Conservation (phyloP, 2,888 invertebrate genomes). For the Leucozona laternaria region DNA sequence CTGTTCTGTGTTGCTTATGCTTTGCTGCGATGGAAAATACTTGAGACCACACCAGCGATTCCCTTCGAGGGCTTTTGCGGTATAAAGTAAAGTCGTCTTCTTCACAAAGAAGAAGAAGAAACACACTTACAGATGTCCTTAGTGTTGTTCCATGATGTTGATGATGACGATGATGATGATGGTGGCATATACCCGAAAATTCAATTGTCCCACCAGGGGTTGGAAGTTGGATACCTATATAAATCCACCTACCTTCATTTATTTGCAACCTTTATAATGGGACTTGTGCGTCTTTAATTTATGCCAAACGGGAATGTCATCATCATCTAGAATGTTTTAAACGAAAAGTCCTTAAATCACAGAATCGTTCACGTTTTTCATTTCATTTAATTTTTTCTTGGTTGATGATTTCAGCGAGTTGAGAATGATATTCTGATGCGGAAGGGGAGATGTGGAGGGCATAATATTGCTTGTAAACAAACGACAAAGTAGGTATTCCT, state of each 20-base stretch:
- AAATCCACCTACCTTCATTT: neutral
- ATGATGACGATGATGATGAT: slow-evolving; percentile 20
- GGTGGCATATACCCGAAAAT: slow-evolving; percentile 16
- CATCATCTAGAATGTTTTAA: slow-evolving; percentile 71
- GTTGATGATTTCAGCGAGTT: slow-evolving; percentile 6
- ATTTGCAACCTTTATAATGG: slow-evolving; percentile 9
- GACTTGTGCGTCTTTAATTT: slow-evolving; percentile 65
- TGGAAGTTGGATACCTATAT: neutral
- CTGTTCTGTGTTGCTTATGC: slow-evolving; percentile 28
- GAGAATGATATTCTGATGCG: slow-evolving; percentile 3
- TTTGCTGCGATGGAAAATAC: slow-evolving; percentile 50
- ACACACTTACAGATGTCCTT: slow-evolving; percentile 45
- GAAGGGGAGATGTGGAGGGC: neutral
- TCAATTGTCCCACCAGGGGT: slow-evolving; percentile 1
- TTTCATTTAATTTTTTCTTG: slow-evolving; percentile 31
- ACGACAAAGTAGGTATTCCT: slow-evolving; percentile 19
- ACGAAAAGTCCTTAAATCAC: slow-evolving; percentile 73
- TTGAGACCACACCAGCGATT: slow-evolving; percentile 60
- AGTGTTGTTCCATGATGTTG: slow-evolving; percentile 12
- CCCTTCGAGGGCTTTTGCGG: slow-evolving; percentile 48
- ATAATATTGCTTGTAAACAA: slow-evolving; percentile 53
- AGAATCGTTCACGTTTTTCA: slow-evolving; percentile 68
- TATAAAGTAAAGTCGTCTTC: slow-evolving; percentile 15
- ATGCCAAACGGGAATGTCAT: slow-evolving; percentile 70
- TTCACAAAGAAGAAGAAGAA: neutral